Evolutionary conservation across 2,113 vertebrate genomes (phyloP), one percentile per base, ranked within the genome.

Genomic region (Acanthochromis polyacanthus): DNA sequence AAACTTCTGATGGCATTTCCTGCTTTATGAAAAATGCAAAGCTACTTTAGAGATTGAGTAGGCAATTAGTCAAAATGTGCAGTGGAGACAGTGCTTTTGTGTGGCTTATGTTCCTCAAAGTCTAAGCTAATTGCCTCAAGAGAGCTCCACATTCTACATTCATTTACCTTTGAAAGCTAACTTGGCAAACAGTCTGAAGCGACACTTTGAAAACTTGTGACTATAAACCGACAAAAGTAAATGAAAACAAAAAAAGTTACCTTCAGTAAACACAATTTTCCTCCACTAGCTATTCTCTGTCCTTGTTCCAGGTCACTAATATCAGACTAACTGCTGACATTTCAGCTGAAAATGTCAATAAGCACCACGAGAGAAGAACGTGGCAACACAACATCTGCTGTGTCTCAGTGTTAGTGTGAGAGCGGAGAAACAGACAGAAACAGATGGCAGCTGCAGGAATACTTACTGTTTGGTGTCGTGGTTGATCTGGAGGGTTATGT

Each of bases 391-490:
- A 51, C 5, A 71, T 66, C 30, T 48, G 20, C n/a, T 48, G 55
- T 56, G 5, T 51, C 16, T 69, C 58, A 71, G 52, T 23, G 36
- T 48, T 53, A 7, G 17, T 5, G 3, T 0, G 19, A 59, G n/a
- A 57, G 40, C 3, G n/a, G 45, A 58, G 20, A 53, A 43, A 72
- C 6, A 45, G 63, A 45, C 2, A 2, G 46, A 25, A 19, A 65
- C 3, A 60, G 57, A 43, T 32, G 22, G 20, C 10, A 19, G 30
- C 5, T 52, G 19, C 12, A 58, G 48, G 19, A 62, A 16, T 51
- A 96, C 97, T 97, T 92, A 99, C 98, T 96, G 93, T 88, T 6
- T 95, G 79, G 0, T 14, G 53, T 92, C 93, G 11, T 90, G 64
- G 46, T 1, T 84, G 65, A 61, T 94, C 81, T 86, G 86, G 76